These are phyloP conservation scores for Eleginops maclovinus DNA, from an alignment of 2,113 vertebrate genomes.

Conservation along the genomic window DNA sequence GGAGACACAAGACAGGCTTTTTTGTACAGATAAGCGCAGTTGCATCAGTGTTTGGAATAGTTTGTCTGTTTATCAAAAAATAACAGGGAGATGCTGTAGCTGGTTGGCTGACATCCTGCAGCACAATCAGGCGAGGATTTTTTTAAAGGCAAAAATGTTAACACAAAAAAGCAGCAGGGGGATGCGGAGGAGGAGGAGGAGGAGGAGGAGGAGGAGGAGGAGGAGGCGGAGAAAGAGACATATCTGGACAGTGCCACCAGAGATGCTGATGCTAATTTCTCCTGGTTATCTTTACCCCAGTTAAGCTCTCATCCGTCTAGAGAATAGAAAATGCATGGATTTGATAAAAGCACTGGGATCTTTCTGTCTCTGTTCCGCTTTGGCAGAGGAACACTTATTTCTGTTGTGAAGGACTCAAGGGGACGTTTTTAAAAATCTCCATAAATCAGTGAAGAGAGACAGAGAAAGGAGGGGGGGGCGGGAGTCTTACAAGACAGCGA, in stretches of 20 bases:
- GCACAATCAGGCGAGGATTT: not conserved
- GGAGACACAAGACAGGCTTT: slow-evolving; percentile 5
- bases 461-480: not conserved
- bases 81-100: slow-evolving; percentile 6
- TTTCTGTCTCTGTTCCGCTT: not conserved
- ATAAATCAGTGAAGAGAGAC: slow-evolving; percentile 36
- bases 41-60: slow-evolving; percentile 14
- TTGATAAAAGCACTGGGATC: not conserved
- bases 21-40: not conserved
- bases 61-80: slow-evolving; percentile 9
- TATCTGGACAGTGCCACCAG: not conserved
- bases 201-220: too few species aligned
- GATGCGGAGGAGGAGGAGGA: not conserved
- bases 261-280: slow-evolving; percentile 4
- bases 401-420: slow-evolving; percentile 40
- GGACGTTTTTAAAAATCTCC: slow-evolving; percentile 40
- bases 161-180: not conserved
- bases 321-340: slow-evolving; percentile 18
- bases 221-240: not conserved
- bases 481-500: slow-evolving; percentile 32
- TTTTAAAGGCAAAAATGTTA: slow-evolving; percentile 15
- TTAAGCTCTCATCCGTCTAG: slow-evolving; percentile 16
- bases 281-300: not conserved
- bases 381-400: slow-evolving; percentile 10
- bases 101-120: slow-evolving; percentile 23